Evolutionary conservation across 2,888 invertebrate species (phyloP).

Genomic region (Sthenelais limicola): DNA sequence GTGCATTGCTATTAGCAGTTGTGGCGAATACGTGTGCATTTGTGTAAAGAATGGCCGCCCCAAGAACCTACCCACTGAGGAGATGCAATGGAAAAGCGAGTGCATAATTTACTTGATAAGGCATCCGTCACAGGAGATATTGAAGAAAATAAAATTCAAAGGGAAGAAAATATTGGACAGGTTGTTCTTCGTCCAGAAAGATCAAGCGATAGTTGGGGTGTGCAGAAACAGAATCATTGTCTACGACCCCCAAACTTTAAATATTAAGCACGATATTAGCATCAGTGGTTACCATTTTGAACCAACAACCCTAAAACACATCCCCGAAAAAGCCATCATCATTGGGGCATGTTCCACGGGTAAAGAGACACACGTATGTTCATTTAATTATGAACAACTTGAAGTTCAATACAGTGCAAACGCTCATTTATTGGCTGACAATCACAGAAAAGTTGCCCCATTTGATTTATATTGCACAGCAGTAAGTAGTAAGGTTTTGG

Average conservation of each 20-base stretch:
- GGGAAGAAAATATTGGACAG: constrained; percentile 32
- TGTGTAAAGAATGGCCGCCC: constrained; percentile 31
- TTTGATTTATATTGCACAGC: constrained; percentile 26
- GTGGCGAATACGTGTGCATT: constrained; percentile 29
- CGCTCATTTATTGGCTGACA: too few relatives aligned
- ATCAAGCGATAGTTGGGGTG: constrained; percentile 37
- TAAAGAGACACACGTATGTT: background rate
- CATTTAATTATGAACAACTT: background rate
- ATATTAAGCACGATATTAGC: too few relatives aligned
- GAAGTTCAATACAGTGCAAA: too few relatives aligned
- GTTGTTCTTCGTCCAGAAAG: constrained; percentile 39
- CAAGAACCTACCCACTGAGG: background rate
- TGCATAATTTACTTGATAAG: constrained; percentile 25
- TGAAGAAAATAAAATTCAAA: background rate
- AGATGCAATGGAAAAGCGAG: constrained; percentile 6
- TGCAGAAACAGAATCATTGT: constrained; percentile 24
- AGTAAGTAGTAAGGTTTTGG: too few relatives aligned
- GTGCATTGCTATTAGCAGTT: constrained; percentile 30
- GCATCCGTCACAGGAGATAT: background rate
- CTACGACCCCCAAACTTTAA: constrained; percentile 22
- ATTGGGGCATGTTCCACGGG: background rate
- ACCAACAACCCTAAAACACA: too few relatives aligned
- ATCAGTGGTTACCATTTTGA: too few relatives aligned
- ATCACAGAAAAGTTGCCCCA: too few relatives aligned
- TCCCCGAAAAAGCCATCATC: background rate